A percentile compares a stretch with the other conserved stretches of the same genome.
phyloP scores from a whole-genome alignment of 2,888 invertebrate genomes.

The Hydraecia micacea region DNA sequence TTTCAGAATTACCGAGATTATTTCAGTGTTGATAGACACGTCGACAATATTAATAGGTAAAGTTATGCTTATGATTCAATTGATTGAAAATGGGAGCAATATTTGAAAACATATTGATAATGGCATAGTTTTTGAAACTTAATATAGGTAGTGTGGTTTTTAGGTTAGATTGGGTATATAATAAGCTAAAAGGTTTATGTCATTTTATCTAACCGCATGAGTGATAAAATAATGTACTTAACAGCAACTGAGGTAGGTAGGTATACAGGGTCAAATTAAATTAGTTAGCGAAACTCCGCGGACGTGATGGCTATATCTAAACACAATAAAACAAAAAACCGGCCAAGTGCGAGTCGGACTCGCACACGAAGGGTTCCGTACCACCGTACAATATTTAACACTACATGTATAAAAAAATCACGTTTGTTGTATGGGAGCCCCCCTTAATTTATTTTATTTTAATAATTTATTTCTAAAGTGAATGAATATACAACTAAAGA shows the following conservation, averaged over 20 bases:
- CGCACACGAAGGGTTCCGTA: too few species aligned
- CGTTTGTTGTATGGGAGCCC: too few species aligned
- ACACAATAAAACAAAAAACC: too few species aligned
- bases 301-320: not conserved
- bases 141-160: conserved; percentile 13
- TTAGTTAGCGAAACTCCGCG: not conserved
- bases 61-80: too few species aligned
- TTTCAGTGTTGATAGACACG: conserved; percentile 27
- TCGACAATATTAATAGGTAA: conserved; percentile 13
- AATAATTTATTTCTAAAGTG: too few species aligned
- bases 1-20: conserved; percentile 45
- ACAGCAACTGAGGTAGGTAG: conserved; percentile 3
- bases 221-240: conserved; percentile 20
- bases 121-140: not conserved
- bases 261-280: not conserved
- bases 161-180: conserved; percentile 14
- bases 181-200: conserved; percentile 32
- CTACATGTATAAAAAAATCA: too few species aligned
- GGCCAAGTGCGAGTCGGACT: too few species aligned
- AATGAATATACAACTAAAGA: too few species aligned
- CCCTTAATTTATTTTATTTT: too few species aligned
- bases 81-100: not conserved
- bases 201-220: conserved; percentile 27
- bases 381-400: too few species aligned
- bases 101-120: not conserved